Evolutionary conservation across 2,113 vertebrate species (phyloP).

Genomic region (Athene cunicularia): DNA sequence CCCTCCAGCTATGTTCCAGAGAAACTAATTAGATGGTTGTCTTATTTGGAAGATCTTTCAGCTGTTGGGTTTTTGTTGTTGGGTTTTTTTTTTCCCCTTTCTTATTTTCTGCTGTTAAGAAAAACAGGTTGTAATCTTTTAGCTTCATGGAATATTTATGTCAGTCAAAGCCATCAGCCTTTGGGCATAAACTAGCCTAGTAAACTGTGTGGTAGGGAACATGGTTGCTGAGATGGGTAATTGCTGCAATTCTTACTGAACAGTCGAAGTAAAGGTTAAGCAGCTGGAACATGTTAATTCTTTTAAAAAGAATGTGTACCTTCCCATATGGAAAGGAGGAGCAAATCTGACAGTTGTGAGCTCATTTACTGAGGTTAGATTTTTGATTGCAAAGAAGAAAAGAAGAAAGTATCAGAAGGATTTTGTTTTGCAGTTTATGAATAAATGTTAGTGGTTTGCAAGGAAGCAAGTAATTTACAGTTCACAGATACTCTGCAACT

Average conservation of each 20-base stretch:
- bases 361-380: neutral
- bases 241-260: neutral
- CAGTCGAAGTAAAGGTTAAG: neutral
- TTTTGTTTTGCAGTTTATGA: neutral
- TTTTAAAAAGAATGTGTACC: neutral
- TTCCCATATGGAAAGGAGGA: neutral
- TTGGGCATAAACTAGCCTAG: neutral
- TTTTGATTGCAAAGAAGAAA: neutral
- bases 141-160: conserved; percentile 33
- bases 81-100: neutral
- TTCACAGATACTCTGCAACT: neutral
- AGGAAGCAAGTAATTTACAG: neutral
- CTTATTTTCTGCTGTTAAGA: neutral
- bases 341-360: neutral
- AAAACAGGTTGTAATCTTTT: neutral
- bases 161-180: neutral
- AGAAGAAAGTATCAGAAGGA: neutral
- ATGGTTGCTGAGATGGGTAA: neutral
- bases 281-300: neutral
- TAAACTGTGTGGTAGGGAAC: neutral
- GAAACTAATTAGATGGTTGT: neutral
- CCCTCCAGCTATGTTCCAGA: conserved; percentile 17
- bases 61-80: neutral
- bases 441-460: neutral
- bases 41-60: neutral